Evolutionary conservation across 2,113 vertebrate species (phyloP), one percentile per base, ranked within the genome.

Genomic region (Rallus limicola): DNA sequence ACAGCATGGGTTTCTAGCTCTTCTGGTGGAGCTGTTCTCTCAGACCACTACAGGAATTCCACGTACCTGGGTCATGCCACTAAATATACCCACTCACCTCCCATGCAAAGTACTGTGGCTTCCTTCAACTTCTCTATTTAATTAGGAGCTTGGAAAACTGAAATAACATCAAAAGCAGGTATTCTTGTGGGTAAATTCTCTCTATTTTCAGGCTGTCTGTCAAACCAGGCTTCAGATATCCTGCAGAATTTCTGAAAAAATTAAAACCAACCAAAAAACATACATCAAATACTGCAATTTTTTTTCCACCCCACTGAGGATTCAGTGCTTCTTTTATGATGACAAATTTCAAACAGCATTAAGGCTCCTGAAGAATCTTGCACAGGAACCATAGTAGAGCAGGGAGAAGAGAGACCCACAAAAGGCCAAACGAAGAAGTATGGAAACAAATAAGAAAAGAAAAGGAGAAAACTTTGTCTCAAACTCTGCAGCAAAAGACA

Each of bases 1-100:
- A 29, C 6, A 4, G 4, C 48, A 8, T 5, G 1, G 4, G 13
- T 53, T 34, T 19, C 11, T 12, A 11, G 53, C 31, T 36, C 5
- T 4, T 18, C 34, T 4, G 7, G 2, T 5, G n/a, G 56, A 59
- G 18, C 9, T 59, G 6, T 8, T 34, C 28, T 15, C 10, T 24
- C 9, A 44, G 40, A 11, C 15, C 29, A 26, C 33, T 23, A 5
- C 40, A 59, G 29, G 48, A 89, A 87, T 48, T 19, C 46, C 46
- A 44, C 28, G 25, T 3, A 6, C 4, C 7, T 5, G 25, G 13
- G 7, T 28, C 29, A 26, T 11, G 5, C 8, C 31, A 31, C 11
- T 6, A 1, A 26, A 18, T 8, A 36, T 36, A 36, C 40, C 29
- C 50, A 20, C 31, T 50, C 69, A 23, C 8, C 10, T 14, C 46